phyloP scores from a whole-genome alignment of 1,140 invertebrate genomes.

The Cydia splendana region DNA sequence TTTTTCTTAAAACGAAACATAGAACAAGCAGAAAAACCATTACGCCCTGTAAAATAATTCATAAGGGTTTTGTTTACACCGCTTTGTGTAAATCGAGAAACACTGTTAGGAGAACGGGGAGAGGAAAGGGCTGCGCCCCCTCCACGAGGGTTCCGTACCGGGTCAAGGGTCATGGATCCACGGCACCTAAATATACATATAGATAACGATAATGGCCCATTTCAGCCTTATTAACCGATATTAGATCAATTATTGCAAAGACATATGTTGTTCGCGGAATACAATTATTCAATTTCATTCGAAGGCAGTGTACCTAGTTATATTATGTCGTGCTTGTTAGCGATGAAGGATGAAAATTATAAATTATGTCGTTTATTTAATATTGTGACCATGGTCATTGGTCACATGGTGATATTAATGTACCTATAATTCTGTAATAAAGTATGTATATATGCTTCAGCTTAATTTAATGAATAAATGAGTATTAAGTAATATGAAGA shows the following conservation, averaged over 20 bases:
- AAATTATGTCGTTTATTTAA: too few relatives aligned
- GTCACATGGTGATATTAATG: too few relatives aligned
- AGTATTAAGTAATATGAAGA: too few relatives aligned
- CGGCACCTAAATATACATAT: slow-evolving; percentile 45
- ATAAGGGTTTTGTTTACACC: slow-evolving; percentile 27
- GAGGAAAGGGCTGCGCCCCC: slow-evolving; percentile 34
- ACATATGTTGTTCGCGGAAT: slow-evolving; percentile 26
- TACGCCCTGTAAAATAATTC: slow-evolving; percentile 19
- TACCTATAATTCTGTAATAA: too few relatives aligned
- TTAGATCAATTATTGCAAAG: slow-evolving; percentile 45
- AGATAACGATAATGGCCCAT: slow-evolving; percentile 51
- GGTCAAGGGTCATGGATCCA: slow-evolving; percentile 55
- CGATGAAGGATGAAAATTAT: too few relatives aligned
- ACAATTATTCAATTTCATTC: slow-evolving; percentile 1
- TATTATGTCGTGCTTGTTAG: too few relatives aligned
- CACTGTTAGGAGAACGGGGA: slow-evolving; percentile 39
- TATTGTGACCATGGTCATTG: too few relatives aligned
- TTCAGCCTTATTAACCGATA: slow-evolving; percentile 47
- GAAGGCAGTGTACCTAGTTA: too few relatives aligned
- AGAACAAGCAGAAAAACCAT: neutral
- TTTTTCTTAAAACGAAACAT: neutral
- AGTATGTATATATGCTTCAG: too few relatives aligned
- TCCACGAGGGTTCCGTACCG: slow-evolving; percentile 37
- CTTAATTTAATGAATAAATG: too few relatives aligned
- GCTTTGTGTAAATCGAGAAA: slow-evolving; percentile 39